phyloP scores from a whole-genome alignment of 2,888 invertebrate genomes.

The Drosophila algonquin region DNA sequence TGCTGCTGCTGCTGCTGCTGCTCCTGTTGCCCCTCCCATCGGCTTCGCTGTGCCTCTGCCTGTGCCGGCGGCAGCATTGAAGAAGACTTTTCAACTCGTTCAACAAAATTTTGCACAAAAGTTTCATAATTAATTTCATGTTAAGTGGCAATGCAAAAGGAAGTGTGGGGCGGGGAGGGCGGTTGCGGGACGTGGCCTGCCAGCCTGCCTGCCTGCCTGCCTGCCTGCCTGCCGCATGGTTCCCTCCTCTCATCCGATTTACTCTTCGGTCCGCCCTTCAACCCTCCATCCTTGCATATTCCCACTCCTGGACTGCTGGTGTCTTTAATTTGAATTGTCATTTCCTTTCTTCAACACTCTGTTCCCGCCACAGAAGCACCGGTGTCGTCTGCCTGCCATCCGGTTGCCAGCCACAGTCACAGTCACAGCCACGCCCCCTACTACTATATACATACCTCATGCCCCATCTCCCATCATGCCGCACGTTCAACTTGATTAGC shows the following conservation, averaged over 20 bases:
- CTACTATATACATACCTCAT: neutral
- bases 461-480: neutral
- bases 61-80: slow-evolving; percentile 33
- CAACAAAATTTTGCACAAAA: slow-evolving; percentile 79
- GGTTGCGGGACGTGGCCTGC: slow-evolving; percentile 15
- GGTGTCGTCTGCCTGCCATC: slow-evolving; percentile 55
- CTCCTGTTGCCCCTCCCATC: neutral
- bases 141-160: slow-evolving; percentile 75
- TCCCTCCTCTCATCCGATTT: neutral
- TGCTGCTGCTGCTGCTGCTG: neutral
- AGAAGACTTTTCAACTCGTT: slow-evolving; percentile 76
- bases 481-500: slow-evolving; percentile 79
- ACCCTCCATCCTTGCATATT: neutral
- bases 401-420: slow-evolving; percentile 47
- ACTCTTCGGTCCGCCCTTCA: neutral
- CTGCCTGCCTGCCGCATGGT: neutral
- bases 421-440: neutral
- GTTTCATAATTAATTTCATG: slow-evolving; percentile 79
- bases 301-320: slow-evolving; percentile 41
- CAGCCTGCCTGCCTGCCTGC: neutral
- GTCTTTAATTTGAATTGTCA: slow-evolving; percentile 79
- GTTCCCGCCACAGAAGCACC: slow-evolving; percentile 32
- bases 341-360: slow-evolving; percentile 76
- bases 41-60: neutral
- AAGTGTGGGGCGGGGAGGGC: slow-evolving; percentile 44